Evolutionary conservation across 30 jellyfish, hydroid and myxozoan species (phyloP).

Genomic region (Turritopsis rubra): DNA sequence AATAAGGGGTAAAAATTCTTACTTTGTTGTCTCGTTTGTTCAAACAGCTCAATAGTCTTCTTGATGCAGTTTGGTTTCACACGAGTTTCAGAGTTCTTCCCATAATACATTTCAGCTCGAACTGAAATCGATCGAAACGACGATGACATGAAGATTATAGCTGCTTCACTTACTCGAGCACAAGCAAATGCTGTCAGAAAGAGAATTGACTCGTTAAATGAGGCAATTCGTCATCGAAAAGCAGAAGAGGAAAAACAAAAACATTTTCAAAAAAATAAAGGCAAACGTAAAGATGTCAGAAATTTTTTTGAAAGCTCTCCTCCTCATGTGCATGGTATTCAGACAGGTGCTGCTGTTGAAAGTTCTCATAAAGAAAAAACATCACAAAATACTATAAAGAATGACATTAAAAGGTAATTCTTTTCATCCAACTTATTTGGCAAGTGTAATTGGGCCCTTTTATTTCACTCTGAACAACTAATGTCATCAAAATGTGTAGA

Average conservation of each 20-base stretch:
- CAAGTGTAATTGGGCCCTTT: no score
- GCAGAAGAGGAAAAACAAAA: neutral
- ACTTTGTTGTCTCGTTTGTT: neutral
- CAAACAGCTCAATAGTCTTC: neutral
- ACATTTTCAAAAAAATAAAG: constrained; percentile 5
- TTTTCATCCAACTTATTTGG: no score
- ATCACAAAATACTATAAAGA: no score
- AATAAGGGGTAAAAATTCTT: constrained; percentile 43
- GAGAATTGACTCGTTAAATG: constrained; percentile 80
- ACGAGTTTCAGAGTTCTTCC: neutral
- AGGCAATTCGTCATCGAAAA: constrained; percentile 56
- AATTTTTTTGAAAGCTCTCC: constrained; percentile 10
- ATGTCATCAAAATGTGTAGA: no score
- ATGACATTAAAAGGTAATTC: no score
- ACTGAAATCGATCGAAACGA: constrained; percentile 70
- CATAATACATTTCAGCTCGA: constrained; percentile 33
- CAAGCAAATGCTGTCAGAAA: constrained; percentile 90
- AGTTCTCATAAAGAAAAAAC: neutral
- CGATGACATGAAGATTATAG: constrained; percentile 46
- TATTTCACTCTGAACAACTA: no score
- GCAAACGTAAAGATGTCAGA: constrained; percentile 26
- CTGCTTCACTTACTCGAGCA: constrained; percentile 80
- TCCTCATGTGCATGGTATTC: neutral
- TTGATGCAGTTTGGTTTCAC: neutral
- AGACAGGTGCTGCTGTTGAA: neutral